Percentiles rank a stretch among this genome's conserved stretches.
Evolutionary conservation across 2,888 invertebrate genomes (phyloP).

Genomic region (Apomyelois bistriatella): DNA sequence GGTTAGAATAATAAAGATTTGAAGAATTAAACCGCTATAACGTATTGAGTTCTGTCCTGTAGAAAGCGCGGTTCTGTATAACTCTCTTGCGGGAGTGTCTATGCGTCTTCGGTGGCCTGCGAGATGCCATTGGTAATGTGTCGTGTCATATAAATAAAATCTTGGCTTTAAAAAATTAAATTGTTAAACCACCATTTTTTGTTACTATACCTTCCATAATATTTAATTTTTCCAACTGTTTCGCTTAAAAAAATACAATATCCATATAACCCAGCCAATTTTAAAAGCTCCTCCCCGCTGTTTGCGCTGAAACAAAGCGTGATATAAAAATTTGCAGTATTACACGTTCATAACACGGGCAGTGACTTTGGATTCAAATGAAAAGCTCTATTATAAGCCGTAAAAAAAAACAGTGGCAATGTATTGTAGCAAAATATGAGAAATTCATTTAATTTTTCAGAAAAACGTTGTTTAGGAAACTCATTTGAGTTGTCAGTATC

Average conservation of each 20-base stretch:
- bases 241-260: not conserved
- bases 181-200: no score
- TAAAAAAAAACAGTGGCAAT: not conserved
- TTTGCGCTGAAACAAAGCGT: conserved; percentile 3
- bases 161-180: not conserved
- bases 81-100: no score
- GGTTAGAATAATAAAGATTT: no score
- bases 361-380: conserved; percentile 3
- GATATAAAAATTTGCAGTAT: conserved; percentile 7
- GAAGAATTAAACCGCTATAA: no score
- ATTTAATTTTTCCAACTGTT: not conserved
- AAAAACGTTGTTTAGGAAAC: not conserved
- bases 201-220: not conserved
- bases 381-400: conserved; percentile 3
- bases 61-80: no score
- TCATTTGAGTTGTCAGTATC: not conserved
- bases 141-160: no score
- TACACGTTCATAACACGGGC: conserved; percentile 7
- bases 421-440: not conserved
- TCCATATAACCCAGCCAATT: conserved; percentile 2
- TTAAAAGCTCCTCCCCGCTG: not conserved
- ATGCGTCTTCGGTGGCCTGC: no score
- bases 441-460: not conserved
- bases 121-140: no score
- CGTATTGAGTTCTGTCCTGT: no score